Evolutionary conservation across 1,140 invertebrate species (phyloP).

Genomic region (Doryteuthis pealeii): DNA sequence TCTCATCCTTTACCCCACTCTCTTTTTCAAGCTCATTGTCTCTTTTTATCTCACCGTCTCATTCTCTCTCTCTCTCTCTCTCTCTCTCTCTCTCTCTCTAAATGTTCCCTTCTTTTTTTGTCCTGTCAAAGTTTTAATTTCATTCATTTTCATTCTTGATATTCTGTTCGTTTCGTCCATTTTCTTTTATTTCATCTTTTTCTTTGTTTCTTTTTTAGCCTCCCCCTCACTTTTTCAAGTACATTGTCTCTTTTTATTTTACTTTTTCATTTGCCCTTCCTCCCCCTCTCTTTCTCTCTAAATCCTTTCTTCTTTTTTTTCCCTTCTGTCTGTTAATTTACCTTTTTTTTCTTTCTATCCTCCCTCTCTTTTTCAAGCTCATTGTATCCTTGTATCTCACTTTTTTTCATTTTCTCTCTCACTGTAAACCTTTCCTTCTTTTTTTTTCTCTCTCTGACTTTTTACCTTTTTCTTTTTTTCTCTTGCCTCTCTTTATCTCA

Average conservation of each 20-base stretch:
- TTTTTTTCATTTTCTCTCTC: no score
- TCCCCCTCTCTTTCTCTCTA: neutral
- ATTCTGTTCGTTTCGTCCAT: no score
- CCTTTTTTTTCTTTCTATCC: no score
- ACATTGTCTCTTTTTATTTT: neutral
- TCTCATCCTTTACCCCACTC: neutral
- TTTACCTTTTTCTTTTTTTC: neutral
- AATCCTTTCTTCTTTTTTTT: neutral
- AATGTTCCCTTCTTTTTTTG: no score
- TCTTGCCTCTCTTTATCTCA: neutral
- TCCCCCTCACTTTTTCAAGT: neutral
- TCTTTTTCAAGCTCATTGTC: no score
- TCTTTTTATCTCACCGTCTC: no score
- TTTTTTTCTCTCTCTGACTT: neutral
- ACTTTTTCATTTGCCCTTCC: neutral
- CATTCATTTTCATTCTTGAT: no score
- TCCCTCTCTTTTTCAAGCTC: no score
- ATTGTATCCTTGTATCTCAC: no score
- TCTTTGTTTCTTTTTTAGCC: no score
- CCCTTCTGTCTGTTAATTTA: neutral
- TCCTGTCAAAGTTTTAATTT: no score
- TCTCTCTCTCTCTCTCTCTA: neutral
- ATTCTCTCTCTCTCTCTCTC: neutral
- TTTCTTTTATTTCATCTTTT: no score
- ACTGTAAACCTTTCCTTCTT: neutral